A percentile compares a stretch with the other conserved stretches of the same genome.
These are phyloP conservation scores for Coleophora deauratella DNA, from an alignment of 2,888 invertebrate species.

Conservation along the genomic window DNA sequence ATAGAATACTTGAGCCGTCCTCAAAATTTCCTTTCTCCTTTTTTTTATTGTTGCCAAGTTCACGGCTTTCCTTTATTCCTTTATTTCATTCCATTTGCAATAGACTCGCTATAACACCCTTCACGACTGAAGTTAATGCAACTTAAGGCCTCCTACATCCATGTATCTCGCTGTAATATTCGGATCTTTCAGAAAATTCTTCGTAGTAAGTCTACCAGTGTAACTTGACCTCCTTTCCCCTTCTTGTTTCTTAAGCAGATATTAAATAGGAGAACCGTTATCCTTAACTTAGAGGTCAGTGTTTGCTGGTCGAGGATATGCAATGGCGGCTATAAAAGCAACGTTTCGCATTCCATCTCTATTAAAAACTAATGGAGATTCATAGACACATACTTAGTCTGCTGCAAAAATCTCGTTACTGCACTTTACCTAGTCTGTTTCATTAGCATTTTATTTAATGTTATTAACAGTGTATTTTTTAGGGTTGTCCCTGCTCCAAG, in stretches of 20 bases:
- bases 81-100: not conserved
- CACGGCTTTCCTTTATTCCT: not conserved
- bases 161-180: conserved; percentile 18
- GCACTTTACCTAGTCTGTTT: conserved; percentile 1
- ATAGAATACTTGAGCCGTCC: not conserved
- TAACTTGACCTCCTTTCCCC: not conserved
- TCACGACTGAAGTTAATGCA: conserved; percentile 15
- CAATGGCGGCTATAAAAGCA: conserved; percentile 1
- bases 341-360: conserved; percentile 15
- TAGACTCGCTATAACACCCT: not conserved
- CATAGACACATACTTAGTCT: conserved; percentile 13
- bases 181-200: conserved; percentile 12
- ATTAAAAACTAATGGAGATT: conserved; percentile 26
- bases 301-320: not conserved
- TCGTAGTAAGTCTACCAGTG: not conserved
- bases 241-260: not conserved
- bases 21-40: conserved; percentile 20
- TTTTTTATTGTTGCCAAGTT: conserved; percentile 7
- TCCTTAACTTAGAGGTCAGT: not conserved
- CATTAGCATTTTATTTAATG: not conserved
- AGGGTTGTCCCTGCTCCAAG: too few species aligned
- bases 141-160: conserved; percentile 17
- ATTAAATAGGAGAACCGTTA: not conserved
- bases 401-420: conserved; percentile 22
- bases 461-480: too few species aligned